Evolutionary conservation across 2,797 vertebrate species (phyloP).

Genomic region (Danio choprae): DNA sequence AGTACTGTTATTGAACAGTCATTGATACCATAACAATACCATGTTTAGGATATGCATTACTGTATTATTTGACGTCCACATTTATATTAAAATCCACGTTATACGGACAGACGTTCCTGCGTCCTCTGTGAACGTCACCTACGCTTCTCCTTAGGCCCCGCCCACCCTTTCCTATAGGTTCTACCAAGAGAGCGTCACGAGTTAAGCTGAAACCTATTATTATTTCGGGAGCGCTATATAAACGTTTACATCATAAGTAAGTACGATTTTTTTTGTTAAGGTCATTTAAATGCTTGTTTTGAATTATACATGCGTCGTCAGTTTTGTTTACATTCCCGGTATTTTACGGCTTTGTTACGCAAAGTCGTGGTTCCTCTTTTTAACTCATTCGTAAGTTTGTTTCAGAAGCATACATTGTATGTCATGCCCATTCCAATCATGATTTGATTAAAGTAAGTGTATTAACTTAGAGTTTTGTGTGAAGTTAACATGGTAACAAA

Average conservation of each 20-base stretch:
- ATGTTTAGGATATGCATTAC: no score
- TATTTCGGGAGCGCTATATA: neutral
- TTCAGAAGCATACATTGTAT: neutral
- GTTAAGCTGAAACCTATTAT: neutral
- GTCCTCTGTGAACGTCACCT: neutral
- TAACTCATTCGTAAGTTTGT: neutral
- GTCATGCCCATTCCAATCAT: no score
- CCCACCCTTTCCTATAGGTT: neutral
- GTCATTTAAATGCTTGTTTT: no score
- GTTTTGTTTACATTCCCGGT: neutral
- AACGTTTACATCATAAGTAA: neutral
- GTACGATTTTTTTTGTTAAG: neutral
- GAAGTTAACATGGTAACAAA: neutral
- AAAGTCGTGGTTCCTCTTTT: slow-evolving; percentile 39
- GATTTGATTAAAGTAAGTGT: neutral
- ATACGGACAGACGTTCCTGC: neutral
- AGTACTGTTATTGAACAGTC: no score
- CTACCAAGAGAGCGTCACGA: neutral
- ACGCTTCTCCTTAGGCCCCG: neutral
- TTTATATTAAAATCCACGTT: neutral
- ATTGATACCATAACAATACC: no score
- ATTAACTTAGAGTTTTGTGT: neutral
- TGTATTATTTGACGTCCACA: neutral
- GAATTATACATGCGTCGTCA: no score
- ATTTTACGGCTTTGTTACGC: neutral